phyloP scores from a whole-genome alignment of 1,140 invertebrate species.

The Pachypeltis micranthus region DNA sequence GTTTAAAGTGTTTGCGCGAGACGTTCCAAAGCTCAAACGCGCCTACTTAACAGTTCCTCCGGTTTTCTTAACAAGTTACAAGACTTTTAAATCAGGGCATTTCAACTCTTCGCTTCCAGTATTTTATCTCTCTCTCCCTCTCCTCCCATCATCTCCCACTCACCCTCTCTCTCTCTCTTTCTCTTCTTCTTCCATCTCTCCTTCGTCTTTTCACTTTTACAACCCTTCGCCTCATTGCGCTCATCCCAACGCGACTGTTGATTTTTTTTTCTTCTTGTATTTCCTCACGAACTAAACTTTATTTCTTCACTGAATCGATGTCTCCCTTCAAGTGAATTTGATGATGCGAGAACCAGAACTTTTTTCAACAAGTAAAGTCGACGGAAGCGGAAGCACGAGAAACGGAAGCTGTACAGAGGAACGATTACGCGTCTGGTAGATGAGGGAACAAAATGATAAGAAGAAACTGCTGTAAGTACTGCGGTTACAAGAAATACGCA shows the following conservation, averaged over 20 bases:
- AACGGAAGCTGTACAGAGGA: too few relatives aligned
- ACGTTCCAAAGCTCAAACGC: background rate
- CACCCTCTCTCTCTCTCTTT: background rate
- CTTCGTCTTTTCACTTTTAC: background rate
- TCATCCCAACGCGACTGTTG: background rate
- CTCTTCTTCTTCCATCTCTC: background rate
- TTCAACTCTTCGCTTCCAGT: background rate
- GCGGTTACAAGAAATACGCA: too few relatives aligned
- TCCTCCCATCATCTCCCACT: background rate
- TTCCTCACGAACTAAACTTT: background rate
- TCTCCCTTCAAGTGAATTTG: background rate
- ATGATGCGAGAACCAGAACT: too few relatives aligned
- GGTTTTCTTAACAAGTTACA: conserved; percentile 7
- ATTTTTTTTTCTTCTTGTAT: background rate
- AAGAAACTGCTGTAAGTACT: too few relatives aligned
- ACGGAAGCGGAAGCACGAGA: too few relatives aligned
- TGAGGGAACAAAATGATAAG: too few relatives aligned
- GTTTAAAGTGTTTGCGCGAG: conserved; percentile 5
- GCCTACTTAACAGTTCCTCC: conserved; percentile 6
- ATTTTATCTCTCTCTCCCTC: background rate
- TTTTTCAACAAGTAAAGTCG: too few relatives aligned
- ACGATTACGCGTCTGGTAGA: too few relatives aligned
- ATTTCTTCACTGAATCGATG: background rate
- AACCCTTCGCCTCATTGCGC: background rate
- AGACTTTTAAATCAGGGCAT: conserved; percentile 7